Conservation (phyloP, 2,888 invertebrate species). For the Orchesellides sinensis region DNA sequence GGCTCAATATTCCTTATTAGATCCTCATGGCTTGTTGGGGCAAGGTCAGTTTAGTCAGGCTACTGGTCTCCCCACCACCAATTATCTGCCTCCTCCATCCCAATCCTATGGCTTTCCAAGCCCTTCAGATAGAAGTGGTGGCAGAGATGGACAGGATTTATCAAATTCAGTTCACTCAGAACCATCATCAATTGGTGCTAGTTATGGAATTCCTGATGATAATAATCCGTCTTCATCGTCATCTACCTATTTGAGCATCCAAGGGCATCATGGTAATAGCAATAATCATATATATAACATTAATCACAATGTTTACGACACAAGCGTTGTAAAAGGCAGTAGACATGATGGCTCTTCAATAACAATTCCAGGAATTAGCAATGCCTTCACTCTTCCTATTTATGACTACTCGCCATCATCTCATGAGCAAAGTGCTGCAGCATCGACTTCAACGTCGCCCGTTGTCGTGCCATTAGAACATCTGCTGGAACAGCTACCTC, state of each 20-base stretch:
- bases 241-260: constrained; percentile 40
- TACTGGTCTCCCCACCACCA: background rate
- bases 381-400: constrained; percentile 48
- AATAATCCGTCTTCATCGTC: constrained; percentile 36
- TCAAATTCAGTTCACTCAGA: constrained; percentile 23
- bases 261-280: constrained; percentile 51
- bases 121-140: background rate
- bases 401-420: constrained; percentile 55
- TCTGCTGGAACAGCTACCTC: constrained; percentile 19
- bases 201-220: constrained; percentile 24
- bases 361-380: constrained; percentile 58
- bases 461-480: constrained; percentile 32
- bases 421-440: background rate
- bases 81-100: constrained; percentile 31
- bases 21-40: background rate
- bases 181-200: background rate
- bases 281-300: constrained; percentile 57
- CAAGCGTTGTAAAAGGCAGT: constrained; percentile 2
- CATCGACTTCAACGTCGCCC: background rate
- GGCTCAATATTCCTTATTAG: background rate
- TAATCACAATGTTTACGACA: constrained; percentile 43
- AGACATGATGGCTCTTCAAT: constrained; percentile 41
- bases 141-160: constrained; percentile 19
- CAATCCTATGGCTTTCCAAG: background rate
- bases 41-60: constrained; percentile 9